Base-by-base conservation (phyloP, 2,113 vertebrate genomes). In the Lampris megalopsis region DNA sequence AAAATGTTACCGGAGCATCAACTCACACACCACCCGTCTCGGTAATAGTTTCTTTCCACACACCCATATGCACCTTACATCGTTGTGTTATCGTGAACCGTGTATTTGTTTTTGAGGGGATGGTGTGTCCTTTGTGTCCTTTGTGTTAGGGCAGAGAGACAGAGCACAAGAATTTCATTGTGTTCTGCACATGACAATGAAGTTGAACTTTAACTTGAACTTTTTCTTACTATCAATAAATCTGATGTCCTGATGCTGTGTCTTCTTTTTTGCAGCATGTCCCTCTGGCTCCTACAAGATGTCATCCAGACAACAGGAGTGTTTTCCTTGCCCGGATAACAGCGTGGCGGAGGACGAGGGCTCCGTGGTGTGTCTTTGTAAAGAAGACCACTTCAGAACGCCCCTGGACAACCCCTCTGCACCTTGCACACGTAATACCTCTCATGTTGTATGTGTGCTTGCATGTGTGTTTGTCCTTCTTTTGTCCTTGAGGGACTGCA, bases 211-310 rank as follows among this genome's bases (percentile, higher is more conserved):
- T 24, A 24, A 24, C 24, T 24, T 24, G 24, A 24, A 24, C 24
- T 24, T 24, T 24, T 24, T 24, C 24, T 24, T 24, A 24, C 24
- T 24, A 24, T n/a, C 36, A 24, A 9, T 37, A 8, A 54, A 9
- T 73, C 68, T 73, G 3, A 77, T 38, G 40, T 56, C 0, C 8
- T 52, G 5, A 73, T 5, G 73, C 40, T 48, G 49, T 65, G 42
- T 47, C 0, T 79, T 67, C 61, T 89, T 80, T 75, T 40, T 81
- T 80, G 0, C 87, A 99, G 97, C 97, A 2, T 99, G 97, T 76
- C 96, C 96, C 0, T 91, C 94, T 0, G 96, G 97, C 2, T 97
- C 96, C 78, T 98, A 97, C 86, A 99, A 97, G 93, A 95, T 95
- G 89, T 97, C 97, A 0, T 94, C 96, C 1, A 90, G 95, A 47